Evolutionary conservation across 1,140 invertebrate species (phyloP).

Genomic region (Geopemphigus sp.): DNA sequence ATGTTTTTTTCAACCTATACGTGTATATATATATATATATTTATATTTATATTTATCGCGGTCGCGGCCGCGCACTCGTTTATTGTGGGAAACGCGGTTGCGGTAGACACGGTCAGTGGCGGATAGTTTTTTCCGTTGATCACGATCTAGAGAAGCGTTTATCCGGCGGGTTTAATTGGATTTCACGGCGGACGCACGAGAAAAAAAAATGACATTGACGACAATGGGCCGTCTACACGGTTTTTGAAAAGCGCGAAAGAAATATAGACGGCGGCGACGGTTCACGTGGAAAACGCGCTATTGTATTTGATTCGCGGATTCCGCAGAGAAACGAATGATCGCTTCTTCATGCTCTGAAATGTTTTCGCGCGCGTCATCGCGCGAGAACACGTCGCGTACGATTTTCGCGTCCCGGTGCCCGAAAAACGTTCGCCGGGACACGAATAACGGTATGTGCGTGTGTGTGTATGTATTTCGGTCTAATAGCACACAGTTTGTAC

Average conservation of each 20-base stretch:
- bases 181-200: constrained; percentile 16
- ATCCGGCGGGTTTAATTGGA: constrained; percentile 41
- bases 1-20: not conserved
- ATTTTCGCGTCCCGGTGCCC: too few species aligned
- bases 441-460: too few species aligned
- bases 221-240: constrained; percentile 20
- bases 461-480: too few species aligned
- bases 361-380: constrained; percentile 14
- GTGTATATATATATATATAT: too few species aligned
- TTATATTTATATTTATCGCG: not conserved
- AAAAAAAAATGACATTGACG: constrained; percentile 29
- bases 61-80: too few species aligned
- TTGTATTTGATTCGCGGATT: constrained; percentile 36
- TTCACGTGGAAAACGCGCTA: constrained; percentile 26
- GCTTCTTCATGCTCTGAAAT: constrained; percentile 41
- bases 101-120: constrained; percentile 22
- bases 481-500: too few species aligned
- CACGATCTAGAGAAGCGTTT: constrained; percentile 33
- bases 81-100: constrained; percentile 37
- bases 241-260: not conserved
- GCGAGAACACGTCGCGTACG: too few species aligned
- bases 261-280: constrained; percentile 13
- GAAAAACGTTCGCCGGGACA: too few species aligned
- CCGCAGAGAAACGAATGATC: constrained; percentile 20
- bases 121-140: constrained; percentile 10